Conservation (phyloP, 2,797 vertebrate genomes). For the Vultur gryphus region DNA sequence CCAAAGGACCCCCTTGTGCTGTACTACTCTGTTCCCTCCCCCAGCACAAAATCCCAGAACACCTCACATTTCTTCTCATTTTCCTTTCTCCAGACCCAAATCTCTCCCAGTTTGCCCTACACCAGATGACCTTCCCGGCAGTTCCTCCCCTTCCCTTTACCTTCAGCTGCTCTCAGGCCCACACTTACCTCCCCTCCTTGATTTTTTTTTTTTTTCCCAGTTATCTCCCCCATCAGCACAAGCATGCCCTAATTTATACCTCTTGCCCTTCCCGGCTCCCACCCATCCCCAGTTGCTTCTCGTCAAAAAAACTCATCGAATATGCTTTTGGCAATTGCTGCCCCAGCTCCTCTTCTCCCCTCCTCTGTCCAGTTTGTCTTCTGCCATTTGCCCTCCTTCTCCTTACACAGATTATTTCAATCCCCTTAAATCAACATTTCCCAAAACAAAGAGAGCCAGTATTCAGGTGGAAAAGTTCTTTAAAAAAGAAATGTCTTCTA, state of each 20-base stretch:
- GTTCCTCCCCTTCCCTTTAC: not conserved
- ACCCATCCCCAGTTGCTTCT: not conserved
- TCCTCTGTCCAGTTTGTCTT: not conserved
- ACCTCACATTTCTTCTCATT: not conserved
- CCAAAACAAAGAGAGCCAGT: not conserved
- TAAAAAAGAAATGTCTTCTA: not conserved
- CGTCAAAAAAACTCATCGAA: not conserved
- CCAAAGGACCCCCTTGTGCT: not conserved
- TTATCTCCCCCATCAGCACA: not conserved
- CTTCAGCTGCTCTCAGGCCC: not conserved
- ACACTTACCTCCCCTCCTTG: not conserved
- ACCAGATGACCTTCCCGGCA: not conserved
- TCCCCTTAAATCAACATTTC: not conserved
- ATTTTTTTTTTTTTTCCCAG: fast-evolving
- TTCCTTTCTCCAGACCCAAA: not conserved
- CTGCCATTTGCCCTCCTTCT: not conserved
- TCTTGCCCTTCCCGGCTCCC: not conserved
- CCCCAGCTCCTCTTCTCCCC: not conserved
- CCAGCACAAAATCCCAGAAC: not conserved
- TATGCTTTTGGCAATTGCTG: not conserved
- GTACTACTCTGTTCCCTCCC: not conserved
- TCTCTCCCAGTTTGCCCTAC: not conserved
- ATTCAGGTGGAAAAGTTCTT: not conserved
- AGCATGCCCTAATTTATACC: not conserved
- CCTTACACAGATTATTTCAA: not conserved